Base-by-base conservation (phyloP, 2,888 invertebrate genomes). In the Melanargia galathea region DNA sequence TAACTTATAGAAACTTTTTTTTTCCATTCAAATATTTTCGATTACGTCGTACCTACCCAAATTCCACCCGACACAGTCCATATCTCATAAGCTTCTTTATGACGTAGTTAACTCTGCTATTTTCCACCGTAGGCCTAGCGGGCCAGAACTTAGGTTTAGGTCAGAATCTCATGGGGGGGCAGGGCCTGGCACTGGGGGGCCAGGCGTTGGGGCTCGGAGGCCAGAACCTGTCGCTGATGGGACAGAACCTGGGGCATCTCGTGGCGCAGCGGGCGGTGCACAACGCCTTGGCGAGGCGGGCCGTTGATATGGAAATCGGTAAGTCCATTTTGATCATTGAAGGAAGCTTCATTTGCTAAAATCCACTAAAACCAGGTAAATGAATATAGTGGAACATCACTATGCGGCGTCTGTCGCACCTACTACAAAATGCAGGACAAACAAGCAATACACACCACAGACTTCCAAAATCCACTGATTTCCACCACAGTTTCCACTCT, bases 231-330 rank as follows among this genome's bases (percentile, higher is more conserved):
- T 81, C 82, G 4, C 79, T 88, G 46, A 84, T 88, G 77, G 85
- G 84, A 56, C 81, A 78, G 72, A 78, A 78, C 66, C 73, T 90
- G n/a, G 86, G 86, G 1, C 87, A 86, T 70, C 75, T 85, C 55
- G 85, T 85, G 66, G 87, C 90, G 11, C 87, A 86, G 62, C 67
- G 90, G 1, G 77, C 78, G n/a, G 92, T 92, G 67, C 90, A 92
- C 55, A 86, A 90, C 59, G 89, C 89, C 58, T 71, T 89, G 52
- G 86, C 86, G 0, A 70, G 89, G 46, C 70, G 89, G 16, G 87
- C 86, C 0, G 85, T 82, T 1, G 88, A 89, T 63, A 83, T 87
- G 70, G 90, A 90, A 40, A 82, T 84, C 70, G 79, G 81, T 81
- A 33, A 62, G 66, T 62, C 22, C 13, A 26, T 30, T 51, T 16